phyloP scores from a whole-genome alignment of 2,888 invertebrate species.

The Apotomis capreana region DNA sequence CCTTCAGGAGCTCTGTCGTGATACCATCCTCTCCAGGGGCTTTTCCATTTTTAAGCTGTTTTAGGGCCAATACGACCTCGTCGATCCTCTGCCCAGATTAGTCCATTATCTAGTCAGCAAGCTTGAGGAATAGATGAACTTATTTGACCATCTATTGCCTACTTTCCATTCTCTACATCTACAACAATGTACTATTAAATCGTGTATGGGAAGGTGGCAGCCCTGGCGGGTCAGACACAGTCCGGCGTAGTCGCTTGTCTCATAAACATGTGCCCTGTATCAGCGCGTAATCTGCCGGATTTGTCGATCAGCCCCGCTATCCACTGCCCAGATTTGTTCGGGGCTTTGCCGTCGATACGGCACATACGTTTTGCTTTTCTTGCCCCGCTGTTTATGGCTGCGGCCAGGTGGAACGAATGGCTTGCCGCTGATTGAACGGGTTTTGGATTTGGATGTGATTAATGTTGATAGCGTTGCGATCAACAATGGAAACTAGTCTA shows the following conservation, averaged over 20 bases:
- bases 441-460: conserved; percentile 40
- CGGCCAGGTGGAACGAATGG: conserved; percentile 67
- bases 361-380: conserved; percentile 81
- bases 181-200: too few species aligned
- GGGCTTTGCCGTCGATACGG: conserved; percentile 77
- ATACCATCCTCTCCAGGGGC: too few species aligned
- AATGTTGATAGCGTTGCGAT: background rate
- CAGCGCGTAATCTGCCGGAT: conserved; percentile 83
- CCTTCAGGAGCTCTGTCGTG: too few species aligned
- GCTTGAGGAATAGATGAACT: too few species aligned
- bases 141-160: too few species aligned
- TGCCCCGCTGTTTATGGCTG: conserved; percentile 73
- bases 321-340: conserved; percentile 80
- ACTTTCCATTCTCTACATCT: too few species aligned
- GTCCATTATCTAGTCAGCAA: too few species aligned
- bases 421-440: conserved; percentile 55
- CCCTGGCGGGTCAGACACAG: conserved; percentile 61
- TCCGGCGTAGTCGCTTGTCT: conserved; percentile 72
- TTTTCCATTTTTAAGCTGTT: too few species aligned
- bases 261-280: conserved; percentile 81
- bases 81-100: conserved; percentile 59
- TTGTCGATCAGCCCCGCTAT: conserved; percentile 83
- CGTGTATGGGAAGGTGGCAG: conserved; percentile 46
- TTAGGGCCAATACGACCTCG: too few species aligned
- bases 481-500: background rate